Percentiles rank a stretch among this genome's conserved stretches.
Evolutionary conservation across 2,113 vertebrate genomes (phyloP).

Genomic region (Galemys pyrenaicus): DNA sequence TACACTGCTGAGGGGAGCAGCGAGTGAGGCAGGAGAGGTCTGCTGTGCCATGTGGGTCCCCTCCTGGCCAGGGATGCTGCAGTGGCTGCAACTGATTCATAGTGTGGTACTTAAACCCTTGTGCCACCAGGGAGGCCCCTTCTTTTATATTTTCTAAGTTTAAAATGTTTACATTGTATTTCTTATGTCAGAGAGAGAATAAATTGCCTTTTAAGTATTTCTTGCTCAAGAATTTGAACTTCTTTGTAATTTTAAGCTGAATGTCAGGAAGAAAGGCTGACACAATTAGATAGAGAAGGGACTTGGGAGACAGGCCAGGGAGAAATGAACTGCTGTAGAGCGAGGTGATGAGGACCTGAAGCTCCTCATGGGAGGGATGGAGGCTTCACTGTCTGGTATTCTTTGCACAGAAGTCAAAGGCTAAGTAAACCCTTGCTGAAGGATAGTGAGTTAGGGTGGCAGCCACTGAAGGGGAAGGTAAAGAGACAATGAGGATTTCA

Average conservation of each 20-base stretch:
- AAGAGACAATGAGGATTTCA: neutral
- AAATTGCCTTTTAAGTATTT: slow-evolving; percentile 2
- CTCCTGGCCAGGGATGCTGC: too few relatives aligned
- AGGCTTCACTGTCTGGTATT: neutral
- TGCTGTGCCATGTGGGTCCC: too few relatives aligned
- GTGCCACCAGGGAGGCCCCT: too few relatives aligned
- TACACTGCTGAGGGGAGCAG: too few relatives aligned
- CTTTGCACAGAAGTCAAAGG: neutral
- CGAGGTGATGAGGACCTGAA: neutral
- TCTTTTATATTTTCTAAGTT: neutral
- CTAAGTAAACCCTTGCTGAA: neutral
- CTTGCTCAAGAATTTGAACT: neutral
- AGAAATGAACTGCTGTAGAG: neutral
- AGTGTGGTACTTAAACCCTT: too few relatives aligned
- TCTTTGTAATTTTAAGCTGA: neutral
- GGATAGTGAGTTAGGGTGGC: neutral
- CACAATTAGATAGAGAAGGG: neutral
- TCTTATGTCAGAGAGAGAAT: neutral
- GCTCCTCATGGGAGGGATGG: neutral
- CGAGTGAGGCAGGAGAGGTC: too few relatives aligned
- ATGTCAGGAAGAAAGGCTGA: neutral
- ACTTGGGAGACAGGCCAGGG: neutral
- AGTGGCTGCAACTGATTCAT: too few relatives aligned
- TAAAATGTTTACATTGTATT: neutral
- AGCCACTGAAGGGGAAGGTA: neutral